Evolutionary conservation across 1,140 invertebrate species (phyloP), one percentile per base, ranked within the genome.

Genomic region (Drosophila watanabei): DNA sequence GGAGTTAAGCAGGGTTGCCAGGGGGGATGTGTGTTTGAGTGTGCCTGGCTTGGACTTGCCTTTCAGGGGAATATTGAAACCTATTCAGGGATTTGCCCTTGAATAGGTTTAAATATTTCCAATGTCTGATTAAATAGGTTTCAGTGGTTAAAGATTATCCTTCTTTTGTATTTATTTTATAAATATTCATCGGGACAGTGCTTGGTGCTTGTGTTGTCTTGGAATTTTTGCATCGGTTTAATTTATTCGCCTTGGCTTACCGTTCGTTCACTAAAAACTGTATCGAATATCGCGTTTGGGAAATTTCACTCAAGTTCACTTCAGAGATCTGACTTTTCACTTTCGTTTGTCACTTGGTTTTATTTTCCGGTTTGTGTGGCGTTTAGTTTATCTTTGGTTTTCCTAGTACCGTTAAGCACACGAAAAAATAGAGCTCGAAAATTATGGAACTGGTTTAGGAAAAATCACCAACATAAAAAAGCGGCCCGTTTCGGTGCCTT

Each of bases 391-490:
- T 59, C 56, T 68, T 64, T 76, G 51, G 54, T 89, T 89, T 88
- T 84, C 85, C 79, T 60, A 66, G 64, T 90, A 81, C 85, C 86
- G 85, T 89, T 89, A 88, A 9, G 52, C 65, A 66, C 35, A 52
- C 61, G 45, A 18, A 41, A 30, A 62, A 35, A 64, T 58, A 33
- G n/a, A 51, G 49, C 45, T 51, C 33, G 49, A 52, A 48, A 54
- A 48, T 52, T 71, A 41, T 18, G 45, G 59, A 83, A 88, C 83
- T 75, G 82, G 85, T 86, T 70, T 71, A 61, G 73, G 76, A 88
- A 76, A 87, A 86, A 71, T 80, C 83, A 86, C 75, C n/a, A 33
- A 52, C 30, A 52, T 83, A 75, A 57, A 45, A 46, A 57, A 45
- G 24, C 64, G 28, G 39, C 51, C 64, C 57, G 51, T 51, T 69